Base-by-base conservation (phyloP, 92 coral and sea anemone species). In the Palythoa heliodiscus region DNA sequence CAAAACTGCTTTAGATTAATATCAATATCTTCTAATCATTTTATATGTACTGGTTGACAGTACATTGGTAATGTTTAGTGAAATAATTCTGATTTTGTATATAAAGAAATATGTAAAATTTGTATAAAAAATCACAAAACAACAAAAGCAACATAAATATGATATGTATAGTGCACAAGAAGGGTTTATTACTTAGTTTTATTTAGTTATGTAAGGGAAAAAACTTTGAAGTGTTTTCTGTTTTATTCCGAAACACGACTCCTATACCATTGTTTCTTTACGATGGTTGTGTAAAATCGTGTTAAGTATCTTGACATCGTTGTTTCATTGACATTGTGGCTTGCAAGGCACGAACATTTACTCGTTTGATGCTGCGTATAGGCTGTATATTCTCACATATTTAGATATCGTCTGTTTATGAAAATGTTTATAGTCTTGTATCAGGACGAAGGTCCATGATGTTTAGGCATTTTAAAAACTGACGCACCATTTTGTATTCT, bases 81-180 rank as follows among this genome's bases (percentile, higher is more conserved):
- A 64, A 43, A 43, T 80, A 80, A 52, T 53, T 40, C 58, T 79
- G 48, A 11, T 52, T 80, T 80, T 80, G 84, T 80, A 78, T 39
- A 47, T 64, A 52, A 64, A 7, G 15, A 64, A 64, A 14, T 80
- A 52, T 80, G 84, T 80, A 80, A 66, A 79, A 80, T 23, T 78
- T 80, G 84, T 80, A 80, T 73, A 80, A 80, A 80, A 79, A 80
- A 80, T 16, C 47, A 80, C 48, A 80, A 80, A 80, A 80, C 84
- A 63, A 80, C 84, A 68, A 80, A 80, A 80, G 74, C 58, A 80
- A 80, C 84, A 80, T 80, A 67, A 80, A 80, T 80, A 80, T 80
- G 74, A 66, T 80, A 80, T 80, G 84, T 80, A 80, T 47, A 66
- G 61, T 67, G 22, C 52, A 80, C 22, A 76, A 76, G 38, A 76